These are phyloP conservation scores for Platyura marginata DNA, from an alignment of 1,140 invertebrate species.

Conservation along the genomic window DNA sequence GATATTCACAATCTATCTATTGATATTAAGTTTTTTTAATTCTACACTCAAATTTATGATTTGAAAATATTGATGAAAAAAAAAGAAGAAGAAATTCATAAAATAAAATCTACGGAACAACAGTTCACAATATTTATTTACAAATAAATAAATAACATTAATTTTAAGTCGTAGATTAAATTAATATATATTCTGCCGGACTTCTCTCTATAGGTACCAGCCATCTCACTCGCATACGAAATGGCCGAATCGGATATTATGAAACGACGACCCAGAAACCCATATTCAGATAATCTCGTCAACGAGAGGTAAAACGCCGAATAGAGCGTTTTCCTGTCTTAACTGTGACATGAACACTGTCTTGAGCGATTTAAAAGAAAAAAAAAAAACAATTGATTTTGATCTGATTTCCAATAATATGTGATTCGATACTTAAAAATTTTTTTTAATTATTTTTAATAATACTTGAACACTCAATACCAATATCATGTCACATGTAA, in stretches of 20 bases:
- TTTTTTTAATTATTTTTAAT: no score
- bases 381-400: no score
- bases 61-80: neutral
- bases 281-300: constrained; percentile 89
- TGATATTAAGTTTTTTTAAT: neutral
- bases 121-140: neutral
- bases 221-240: constrained; percentile 97
- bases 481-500: no score
- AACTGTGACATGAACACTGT: no score
- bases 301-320: constrained; percentile 67
- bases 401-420: no score
- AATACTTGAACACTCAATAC: no score
- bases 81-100: neutral
- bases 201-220: constrained; percentile 67
- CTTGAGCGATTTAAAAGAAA: no score
- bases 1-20: no score
- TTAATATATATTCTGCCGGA: constrained; percentile 1
- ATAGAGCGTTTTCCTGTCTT: neutral
- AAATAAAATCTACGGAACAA: neutral
- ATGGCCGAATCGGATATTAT: constrained; percentile 97
- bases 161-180: no score
- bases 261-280: constrained; percentile 94
- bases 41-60: neutral
- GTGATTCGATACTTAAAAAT: no score
- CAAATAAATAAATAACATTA: no score